Percentiles rank a stretch among this genome's conserved stretches.
Conservation (phyloP, 2,113 vertebrate species). For the Tychaedon coryphoeus region DNA sequence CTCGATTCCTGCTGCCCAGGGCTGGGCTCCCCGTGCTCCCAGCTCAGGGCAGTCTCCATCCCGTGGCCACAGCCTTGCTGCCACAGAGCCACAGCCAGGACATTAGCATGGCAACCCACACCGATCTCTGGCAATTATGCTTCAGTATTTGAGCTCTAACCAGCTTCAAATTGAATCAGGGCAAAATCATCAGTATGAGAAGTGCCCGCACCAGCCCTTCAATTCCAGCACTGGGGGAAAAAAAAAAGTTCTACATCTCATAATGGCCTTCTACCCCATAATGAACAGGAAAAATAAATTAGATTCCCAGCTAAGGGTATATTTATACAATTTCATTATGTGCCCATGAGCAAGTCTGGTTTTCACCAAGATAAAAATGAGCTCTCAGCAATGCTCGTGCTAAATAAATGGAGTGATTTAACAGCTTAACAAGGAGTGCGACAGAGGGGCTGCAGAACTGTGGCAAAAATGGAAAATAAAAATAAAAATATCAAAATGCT, state of each 20-base stretch:
- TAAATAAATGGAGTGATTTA: slow-evolving; percentile 87
- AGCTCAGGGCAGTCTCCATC: neutral
- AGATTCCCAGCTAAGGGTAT: slow-evolving; percentile 83
- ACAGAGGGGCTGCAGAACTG: slow-evolving; percentile 72
- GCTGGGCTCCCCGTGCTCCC: neutral
- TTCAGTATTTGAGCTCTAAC: slow-evolving; percentile 74
- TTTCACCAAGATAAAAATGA: slow-evolving; percentile 83
- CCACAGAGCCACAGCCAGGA: neutral
- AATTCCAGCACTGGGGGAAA: slow-evolving; percentile 69
- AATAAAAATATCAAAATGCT: neutral
- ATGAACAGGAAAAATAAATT: slow-evolving; percentile 89
- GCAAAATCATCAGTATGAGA: slow-evolving; percentile 77
- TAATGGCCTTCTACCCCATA: slow-evolving; percentile 83
- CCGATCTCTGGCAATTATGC: slow-evolving; percentile 76
- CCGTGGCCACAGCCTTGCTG: fast-evolving
- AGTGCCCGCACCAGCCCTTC: slow-evolving; percentile 75
- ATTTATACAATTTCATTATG: slow-evolving; percentile 86
- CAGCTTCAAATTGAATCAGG: slow-evolving; percentile 81
- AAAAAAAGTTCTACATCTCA: slow-evolving; percentile 78
- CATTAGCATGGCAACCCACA: slow-evolving; percentile 65
- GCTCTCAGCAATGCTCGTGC: slow-evolving; percentile 81
- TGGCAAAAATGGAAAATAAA: slow-evolving; percentile 73
- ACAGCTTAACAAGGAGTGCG: slow-evolving; percentile 75
- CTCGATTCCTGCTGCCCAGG: neutral
- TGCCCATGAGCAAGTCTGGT: slow-evolving; percentile 80